phyloP scores from a whole-genome alignment of 2,888 invertebrate genomes.

The Elmis aenea region DNA sequence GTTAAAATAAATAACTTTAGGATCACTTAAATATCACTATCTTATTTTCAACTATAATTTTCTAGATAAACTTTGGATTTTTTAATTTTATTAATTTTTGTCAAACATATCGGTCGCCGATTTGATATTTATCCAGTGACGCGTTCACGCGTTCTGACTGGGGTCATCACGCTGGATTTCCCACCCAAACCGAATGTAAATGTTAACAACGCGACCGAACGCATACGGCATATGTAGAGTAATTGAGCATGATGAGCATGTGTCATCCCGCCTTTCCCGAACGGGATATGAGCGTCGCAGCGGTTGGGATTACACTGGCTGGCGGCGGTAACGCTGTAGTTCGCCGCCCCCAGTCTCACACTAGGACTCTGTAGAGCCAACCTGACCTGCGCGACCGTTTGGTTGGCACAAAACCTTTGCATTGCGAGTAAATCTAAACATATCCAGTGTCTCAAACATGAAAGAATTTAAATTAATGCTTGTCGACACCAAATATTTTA shows the following conservation, averaged over 20 bases:
- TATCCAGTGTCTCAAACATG: slow-evolving; percentile 11
- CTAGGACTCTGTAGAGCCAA: too few species aligned
- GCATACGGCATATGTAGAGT: slow-evolving; percentile 25
- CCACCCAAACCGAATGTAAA: too few species aligned
- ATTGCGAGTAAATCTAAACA: slow-evolving; percentile 15
- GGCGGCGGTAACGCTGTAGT: slow-evolving; percentile 22
- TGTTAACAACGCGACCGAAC: slow-evolving; percentile 16
- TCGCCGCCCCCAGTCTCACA: slow-evolving; percentile 31
- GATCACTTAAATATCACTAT: too few species aligned
- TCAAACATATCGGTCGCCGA: too few species aligned
- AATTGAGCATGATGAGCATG: slow-evolving; percentile 35
- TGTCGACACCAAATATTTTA: too few species aligned
- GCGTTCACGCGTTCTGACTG: too few species aligned
- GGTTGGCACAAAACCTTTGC: slow-evolving; percentile 10
- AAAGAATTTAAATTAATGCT: slow-evolving; percentile 8
- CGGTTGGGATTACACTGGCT: slow-evolving; percentile 19
- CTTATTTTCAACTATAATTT: too few species aligned
- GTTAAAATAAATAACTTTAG: too few species aligned
- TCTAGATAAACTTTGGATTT: too few species aligned
- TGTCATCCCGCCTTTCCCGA: slow-evolving; percentile 28
- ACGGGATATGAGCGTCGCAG: slow-evolving; percentile 14
- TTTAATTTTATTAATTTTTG: too few species aligned
- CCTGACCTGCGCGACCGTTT: slow-evolving; percentile 29
- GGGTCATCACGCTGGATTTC: too few species aligned
- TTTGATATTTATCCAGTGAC: too few species aligned